phyloP scores from a whole-genome alignment of 2,113 vertebrate species.

The Gobiocypris rarus region DNA sequence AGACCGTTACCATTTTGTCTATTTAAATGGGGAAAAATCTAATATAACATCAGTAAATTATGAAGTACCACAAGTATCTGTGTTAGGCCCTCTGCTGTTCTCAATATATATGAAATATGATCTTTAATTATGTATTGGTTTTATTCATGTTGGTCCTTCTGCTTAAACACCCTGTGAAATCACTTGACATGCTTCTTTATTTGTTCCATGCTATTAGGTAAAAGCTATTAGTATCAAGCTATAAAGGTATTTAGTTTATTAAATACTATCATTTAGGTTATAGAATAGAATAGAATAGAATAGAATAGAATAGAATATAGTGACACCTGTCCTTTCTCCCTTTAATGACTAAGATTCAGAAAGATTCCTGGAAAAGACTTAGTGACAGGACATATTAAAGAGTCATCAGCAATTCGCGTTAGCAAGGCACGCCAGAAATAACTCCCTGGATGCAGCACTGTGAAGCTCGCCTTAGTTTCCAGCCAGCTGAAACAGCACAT shows the following conservation, averaged over 20 bases:
- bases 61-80: too few species aligned
- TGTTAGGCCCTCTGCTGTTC: too few species aligned
- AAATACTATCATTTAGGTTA: too few species aligned
- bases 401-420: conserved; percentile 13
- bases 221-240: background rate
- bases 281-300: too few species aligned
- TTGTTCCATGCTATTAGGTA: too few species aligned
- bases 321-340: too few species aligned
- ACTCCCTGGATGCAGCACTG: background rate
- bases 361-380: conserved; percentile 44
- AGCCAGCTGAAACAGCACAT: conserved; percentile 30
- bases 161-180: background rate
- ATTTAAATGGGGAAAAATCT: too few species aligned
- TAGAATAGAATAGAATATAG: background rate
- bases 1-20: too few species aligned
- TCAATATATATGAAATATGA: background rate
- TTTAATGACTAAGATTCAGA: conserved; percentile 18
- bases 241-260: background rate
- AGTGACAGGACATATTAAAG: conserved; percentile 27
- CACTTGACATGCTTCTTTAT: background rate
- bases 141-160: background rate
- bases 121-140: background rate
- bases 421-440: conserved; percentile 45
- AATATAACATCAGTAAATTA: too few species aligned
- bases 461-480: conserved; percentile 22